phyloP scores from a whole-genome alignment of 2,113 vertebrate genomes.

The Isichthys henryi region DNA sequence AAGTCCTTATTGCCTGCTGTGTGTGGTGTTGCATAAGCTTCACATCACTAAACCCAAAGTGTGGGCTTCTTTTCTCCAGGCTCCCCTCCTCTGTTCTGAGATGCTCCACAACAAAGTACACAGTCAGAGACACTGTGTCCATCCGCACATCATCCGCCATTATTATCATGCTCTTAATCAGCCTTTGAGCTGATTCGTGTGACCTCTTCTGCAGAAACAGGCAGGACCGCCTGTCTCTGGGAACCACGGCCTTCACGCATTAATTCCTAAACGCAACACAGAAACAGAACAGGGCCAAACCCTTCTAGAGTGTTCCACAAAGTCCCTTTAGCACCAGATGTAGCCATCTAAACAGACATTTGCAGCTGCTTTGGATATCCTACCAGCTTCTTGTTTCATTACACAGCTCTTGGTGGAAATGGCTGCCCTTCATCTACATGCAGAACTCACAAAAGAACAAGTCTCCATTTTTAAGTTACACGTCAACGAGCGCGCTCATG shows the following conservation, averaged over 20 bases:
- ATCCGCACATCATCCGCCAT: not conserved
- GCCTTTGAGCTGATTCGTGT: conserved; percentile 26
- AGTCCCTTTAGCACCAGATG: not conserved
- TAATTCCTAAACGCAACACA: not conserved
- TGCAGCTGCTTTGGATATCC: not conserved
- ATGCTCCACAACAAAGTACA: not conserved
- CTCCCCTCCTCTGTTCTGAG: not conserved
- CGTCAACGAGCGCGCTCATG: not conserved
- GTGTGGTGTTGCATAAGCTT: not conserved
- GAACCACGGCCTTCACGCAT: not conserved
- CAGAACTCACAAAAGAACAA: not conserved
- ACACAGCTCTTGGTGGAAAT: not conserved
- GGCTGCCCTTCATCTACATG: not conserved
- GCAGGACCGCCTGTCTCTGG: conserved; percentile 21
- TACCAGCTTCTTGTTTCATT: not conserved
- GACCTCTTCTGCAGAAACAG: conserved; percentile 22
- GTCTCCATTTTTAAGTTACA: not conserved
- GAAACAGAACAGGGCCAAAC: not conserved
- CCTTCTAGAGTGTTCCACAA: not conserved
- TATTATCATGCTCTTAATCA: conserved; percentile 26
- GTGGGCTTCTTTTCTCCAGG: not conserved
- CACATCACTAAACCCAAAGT: not conserved
- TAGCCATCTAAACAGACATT: not conserved
- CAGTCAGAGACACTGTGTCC: not conserved
- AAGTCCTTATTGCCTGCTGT: not conserved